phyloP scores from a whole-genome alignment of 2,797 vertebrate species.

The Carapus acus region DNA sequence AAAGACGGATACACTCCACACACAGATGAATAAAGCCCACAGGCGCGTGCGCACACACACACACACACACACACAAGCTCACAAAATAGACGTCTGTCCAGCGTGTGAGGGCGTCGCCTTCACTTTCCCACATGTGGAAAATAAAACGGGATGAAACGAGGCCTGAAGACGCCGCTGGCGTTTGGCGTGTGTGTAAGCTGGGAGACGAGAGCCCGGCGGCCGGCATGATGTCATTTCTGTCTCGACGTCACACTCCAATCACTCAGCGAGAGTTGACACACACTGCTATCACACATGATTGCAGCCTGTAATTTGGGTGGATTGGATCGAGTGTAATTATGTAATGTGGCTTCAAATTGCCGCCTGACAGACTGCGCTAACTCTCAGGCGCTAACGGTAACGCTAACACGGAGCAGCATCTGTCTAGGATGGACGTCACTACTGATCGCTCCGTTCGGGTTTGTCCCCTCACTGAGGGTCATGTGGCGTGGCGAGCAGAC shows the following conservation, averaged over 20 bases:
- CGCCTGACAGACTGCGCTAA: not conserved
- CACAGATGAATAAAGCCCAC: too few relatives aligned
- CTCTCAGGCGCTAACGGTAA: not conserved
- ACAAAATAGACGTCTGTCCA: too few relatives aligned
- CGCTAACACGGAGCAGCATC: slow-evolving; percentile 3
- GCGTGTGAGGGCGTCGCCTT: too few relatives aligned
- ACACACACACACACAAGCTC: too few relatives aligned
- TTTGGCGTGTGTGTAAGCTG: slow-evolving; percentile 1
- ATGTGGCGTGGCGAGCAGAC: slow-evolving; percentile 13
- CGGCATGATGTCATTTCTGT: slow-evolving; percentile 2
- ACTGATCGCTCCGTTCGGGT: slow-evolving; percentile 22
- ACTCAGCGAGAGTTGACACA: slow-evolving; percentile 12
- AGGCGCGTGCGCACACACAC: too few relatives aligned
- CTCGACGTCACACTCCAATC: slow-evolving; percentile 14
- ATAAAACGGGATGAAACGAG: not conserved
- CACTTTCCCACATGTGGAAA: not conserved
- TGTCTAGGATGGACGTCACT: slow-evolving; percentile 24
- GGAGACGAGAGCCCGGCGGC: slow-evolving; percentile 2
- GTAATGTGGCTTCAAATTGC: slow-evolving; percentile 15
- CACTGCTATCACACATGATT: slow-evolving; percentile 9
- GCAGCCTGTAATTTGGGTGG: not conserved
- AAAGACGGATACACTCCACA: too few relatives aligned
- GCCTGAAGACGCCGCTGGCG: too few relatives aligned
- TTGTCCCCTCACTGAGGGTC: slow-evolving; percentile 5
- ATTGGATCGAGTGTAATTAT: slow-evolving; percentile 1